A percentile compares a stretch with the other conserved stretches of the same genome.
phyloP scores from a whole-genome alignment of 2,888 invertebrate species.

The Rhodophaea formosa region DNA sequence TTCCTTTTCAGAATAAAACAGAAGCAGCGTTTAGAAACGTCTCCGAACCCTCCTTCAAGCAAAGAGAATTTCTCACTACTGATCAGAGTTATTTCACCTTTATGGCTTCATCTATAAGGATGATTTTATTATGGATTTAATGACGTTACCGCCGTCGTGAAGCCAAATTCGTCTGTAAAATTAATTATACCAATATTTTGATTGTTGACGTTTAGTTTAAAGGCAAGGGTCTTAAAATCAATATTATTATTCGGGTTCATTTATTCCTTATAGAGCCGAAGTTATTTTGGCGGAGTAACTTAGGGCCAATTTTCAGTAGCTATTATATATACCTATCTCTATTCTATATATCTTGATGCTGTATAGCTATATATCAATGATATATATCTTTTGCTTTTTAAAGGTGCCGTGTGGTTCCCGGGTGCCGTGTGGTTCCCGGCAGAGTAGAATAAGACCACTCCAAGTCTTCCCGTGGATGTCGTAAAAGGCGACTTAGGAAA shows the following conservation, averaged over 20 bases:
- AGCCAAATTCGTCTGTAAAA: conserved; percentile 35
- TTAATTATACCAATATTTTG: conserved; percentile 40
- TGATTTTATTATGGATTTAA: conserved; percentile 13
- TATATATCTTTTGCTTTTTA: too few relatives aligned
- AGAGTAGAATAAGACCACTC: too few relatives aligned
- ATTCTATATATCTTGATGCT: too few relatives aligned
- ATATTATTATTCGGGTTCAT: conserved; percentile 19
- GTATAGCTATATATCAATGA: too few relatives aligned
- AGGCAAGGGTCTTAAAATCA: conserved; percentile 27
- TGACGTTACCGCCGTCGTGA: not conserved
- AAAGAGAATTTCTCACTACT: conserved; percentile 4
- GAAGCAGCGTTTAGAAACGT: not conserved
- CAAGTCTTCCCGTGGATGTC: too few relatives aligned
- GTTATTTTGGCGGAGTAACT: not conserved
- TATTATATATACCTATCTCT: too few relatives aligned
- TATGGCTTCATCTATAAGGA: conserved; percentile 16
- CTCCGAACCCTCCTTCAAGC: not conserved
- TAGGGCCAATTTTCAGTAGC: too few relatives aligned
- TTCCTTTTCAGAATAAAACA: not conserved
- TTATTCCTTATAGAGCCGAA: not conserved
- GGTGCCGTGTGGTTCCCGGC: too few relatives aligned
- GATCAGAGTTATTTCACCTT: conserved; percentile 22
- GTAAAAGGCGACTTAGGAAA: too few relatives aligned
- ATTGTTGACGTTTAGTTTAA: conserved; percentile 35
- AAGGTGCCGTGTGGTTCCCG: too few relatives aligned